Base-by-base conservation (phyloP, 1,140 invertebrate genomes). In the Drosophila persimilis region DNA sequence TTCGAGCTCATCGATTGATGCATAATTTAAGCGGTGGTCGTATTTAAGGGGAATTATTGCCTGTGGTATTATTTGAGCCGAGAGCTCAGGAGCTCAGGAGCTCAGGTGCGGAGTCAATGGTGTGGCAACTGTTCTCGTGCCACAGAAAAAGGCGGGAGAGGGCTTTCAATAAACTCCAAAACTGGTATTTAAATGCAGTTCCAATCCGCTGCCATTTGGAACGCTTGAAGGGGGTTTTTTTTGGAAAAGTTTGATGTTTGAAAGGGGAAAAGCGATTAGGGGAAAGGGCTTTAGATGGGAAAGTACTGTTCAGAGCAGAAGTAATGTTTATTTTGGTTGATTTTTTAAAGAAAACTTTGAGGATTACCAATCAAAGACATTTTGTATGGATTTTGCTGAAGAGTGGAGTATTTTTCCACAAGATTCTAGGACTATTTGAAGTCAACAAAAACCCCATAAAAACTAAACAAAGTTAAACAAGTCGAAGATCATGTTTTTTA, bases 41-140 rank as follows among this genome's bases (percentile, higher is more conserved):
- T 74, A 86, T 85, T 85, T 86, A 86, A 77, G 57, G 55, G 77
- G 69, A 80, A 86, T 80, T 86, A 84, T 84, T 86, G 80, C 59
- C 73, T 80, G 73, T 57, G 51, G 73, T 86, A 77, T 73, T 39
- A 56, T 57, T 65, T 46, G 46, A 45, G 47, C 29, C 59, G 6
- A 44, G 48, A n/a, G 13, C 2, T 5, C n/a, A 39, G n/a, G 48
- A n/a, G 13, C 2, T 5, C n/a, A 39, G n/a, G 26, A 6, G 20
- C 2, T 26, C 43, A 17, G 22, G 45, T 20, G 31, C 4, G 24
- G 31, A 8, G 2, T 26, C 43, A 17, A 29, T 48, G 24, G 31
- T 13, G 6, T 17, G 53, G 24, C 43, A 20, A 31, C 24, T 50
- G 50, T 24, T 52, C 7, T 8, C 29, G 43, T 17, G 24, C 1